Percentiles rank a stretch among this genome's conserved stretches.
These are phyloP conservation scores for Trididemnum clinides DNA, from an alignment of 23 tunicate genomes.

Conservation along the genomic window DNA sequence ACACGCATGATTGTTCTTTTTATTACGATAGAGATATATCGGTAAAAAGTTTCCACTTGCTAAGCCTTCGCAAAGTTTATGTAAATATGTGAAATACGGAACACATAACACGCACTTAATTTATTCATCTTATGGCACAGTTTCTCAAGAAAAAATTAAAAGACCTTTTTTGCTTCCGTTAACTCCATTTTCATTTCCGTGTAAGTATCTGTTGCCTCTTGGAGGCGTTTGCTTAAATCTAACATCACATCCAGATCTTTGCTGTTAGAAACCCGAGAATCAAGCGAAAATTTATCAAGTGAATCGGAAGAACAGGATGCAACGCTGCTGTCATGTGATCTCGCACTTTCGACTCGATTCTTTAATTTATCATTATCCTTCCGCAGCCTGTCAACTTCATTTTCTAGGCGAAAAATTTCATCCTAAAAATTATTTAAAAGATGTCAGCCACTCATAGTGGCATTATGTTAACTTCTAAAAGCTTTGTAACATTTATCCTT, in stretches of 20 bases:
- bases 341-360: background rate
- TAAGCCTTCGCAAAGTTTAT: too few relatives aligned
- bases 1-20: too few relatives aligned
- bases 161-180: slow-evolving; percentile 40
- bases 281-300: background rate
- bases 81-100: too few relatives aligned
- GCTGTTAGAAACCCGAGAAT: slow-evolving; percentile 18
- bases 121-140: too few relatives aligned
- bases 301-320: background rate
- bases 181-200: slow-evolving; percentile 51
- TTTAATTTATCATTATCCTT: slow-evolving; percentile 46
- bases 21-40: too few relatives aligned
- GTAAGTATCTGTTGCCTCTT: slow-evolving; percentile 66
- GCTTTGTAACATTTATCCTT: too few relatives aligned
- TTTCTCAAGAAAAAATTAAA: background rate
- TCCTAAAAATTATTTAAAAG: too few relatives aligned
- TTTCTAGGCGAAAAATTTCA: slow-evolving; percentile 56
- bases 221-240: slow-evolving; percentile 50
- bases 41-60: too few relatives aligned
- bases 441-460: too few relatives aligned
- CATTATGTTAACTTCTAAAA: too few relatives aligned
- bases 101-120: too few relatives aligned
- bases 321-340: background rate
- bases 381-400: slow-evolving; percentile 16
- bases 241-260: slow-evolving; percentile 53